Percentiles rank a stretch among this genome's conserved stretches.
These are phyloP conservation scores for Bradypus variegatus DNA, from an alignment of 2,797 vertebrate species.

Conservation along the genomic window DNA sequence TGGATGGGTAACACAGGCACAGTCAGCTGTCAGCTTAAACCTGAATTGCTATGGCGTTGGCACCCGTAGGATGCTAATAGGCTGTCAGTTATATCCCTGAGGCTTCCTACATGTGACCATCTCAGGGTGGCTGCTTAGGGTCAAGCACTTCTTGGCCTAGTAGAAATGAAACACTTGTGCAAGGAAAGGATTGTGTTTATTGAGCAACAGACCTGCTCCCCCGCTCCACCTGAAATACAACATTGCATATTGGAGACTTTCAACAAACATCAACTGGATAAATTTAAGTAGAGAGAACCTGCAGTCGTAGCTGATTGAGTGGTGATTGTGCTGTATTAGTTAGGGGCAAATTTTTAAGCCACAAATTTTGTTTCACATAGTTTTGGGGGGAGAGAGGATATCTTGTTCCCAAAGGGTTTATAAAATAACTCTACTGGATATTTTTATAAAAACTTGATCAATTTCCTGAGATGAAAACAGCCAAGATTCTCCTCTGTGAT, in stretches of 20 bases:
- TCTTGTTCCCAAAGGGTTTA: background rate
- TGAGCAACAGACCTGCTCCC: background rate
- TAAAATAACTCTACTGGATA: background rate
- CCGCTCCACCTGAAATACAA: background rate
- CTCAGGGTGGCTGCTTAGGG: background rate
- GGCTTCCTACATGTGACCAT: background rate
- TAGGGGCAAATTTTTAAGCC: background rate
- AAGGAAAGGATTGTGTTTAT: background rate
- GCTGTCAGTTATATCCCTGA: background rate
- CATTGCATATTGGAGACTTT: background rate
- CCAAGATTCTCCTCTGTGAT: background rate
- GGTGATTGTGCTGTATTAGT: background rate
- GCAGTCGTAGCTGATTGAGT: background rate
- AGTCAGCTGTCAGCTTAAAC: background rate
- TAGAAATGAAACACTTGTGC: background rate
- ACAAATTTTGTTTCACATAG: background rate
- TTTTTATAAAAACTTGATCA: constrained; percentile 14
- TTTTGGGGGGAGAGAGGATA: background rate
- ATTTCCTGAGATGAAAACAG: constrained; percentile 8
- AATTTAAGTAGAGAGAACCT: background rate
- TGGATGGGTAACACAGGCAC: background rate
- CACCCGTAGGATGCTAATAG: accelerated
- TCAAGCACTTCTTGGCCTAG: background rate
- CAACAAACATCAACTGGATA: background rate
- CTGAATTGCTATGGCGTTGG: background rate